These are phyloP conservation scores for Lacerta bilineata DNA, from an alignment of 2,797 vertebrate genomes.

Conservation along the genomic window DNA sequence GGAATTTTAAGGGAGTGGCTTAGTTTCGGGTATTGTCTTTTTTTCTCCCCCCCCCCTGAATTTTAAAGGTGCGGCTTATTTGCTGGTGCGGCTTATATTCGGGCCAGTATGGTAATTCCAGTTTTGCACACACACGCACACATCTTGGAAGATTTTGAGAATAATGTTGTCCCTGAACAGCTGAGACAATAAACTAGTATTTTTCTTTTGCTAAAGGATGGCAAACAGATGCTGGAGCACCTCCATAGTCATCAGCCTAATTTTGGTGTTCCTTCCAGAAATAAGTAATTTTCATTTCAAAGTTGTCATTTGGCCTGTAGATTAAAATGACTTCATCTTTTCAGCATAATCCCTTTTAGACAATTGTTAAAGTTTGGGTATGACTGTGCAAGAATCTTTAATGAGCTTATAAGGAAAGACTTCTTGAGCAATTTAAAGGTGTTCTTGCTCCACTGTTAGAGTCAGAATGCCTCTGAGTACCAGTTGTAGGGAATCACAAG, in stretches of 20 bases:
- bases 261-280: background rate
- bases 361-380: background rate
- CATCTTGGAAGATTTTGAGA: too few species aligned
- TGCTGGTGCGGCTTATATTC: too few species aligned
- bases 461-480: too few species aligned
- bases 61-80: too few species aligned
- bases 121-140: too few species aligned
- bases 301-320: background rate
- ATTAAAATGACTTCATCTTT: background rate
- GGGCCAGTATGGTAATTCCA: too few species aligned
- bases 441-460: too few species aligned
- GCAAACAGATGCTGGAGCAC: background rate
- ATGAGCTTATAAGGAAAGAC: background rate
- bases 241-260: background rate
- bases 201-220: background rate
- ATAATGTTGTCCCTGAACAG: background rate
- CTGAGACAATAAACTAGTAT: background rate
- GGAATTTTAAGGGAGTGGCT: too few species aligned
- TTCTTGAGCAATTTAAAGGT: background rate
- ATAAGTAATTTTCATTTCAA: constrained; percentile 19
- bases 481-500: too few species aligned
- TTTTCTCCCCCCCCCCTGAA: too few species aligned
- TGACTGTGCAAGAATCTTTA: background rate
- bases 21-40: too few species aligned
- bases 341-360: background rate